Conservation (phyloP, 2,888 invertebrate species). For the Coelopa pilipes region DNA sequence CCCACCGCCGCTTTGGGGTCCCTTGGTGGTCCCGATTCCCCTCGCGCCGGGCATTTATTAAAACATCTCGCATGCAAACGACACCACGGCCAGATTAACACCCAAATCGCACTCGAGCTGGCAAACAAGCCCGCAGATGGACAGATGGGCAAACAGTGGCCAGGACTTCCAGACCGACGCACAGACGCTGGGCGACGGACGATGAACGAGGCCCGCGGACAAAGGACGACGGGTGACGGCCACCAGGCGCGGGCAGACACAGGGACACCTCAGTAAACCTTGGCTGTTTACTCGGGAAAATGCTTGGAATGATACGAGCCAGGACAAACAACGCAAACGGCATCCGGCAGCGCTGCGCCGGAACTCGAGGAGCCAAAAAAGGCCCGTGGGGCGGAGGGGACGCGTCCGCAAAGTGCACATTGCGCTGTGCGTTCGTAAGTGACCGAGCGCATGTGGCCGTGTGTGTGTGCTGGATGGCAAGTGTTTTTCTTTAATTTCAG, state of each 20-base stretch:
- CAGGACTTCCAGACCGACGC: not conserved
- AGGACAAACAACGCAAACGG: conserved; percentile 5
- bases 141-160: not conserved
- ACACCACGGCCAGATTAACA: conserved; percentile 24
- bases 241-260: not conserved
- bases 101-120: not conserved
- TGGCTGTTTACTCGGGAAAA: conserved; percentile 20
- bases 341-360: conserved; percentile 9
- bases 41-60: conserved; percentile 3
- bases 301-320: conserved; percentile 8
- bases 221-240: not conserved
- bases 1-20: too few relatives aligned
- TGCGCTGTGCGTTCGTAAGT: not conserved
- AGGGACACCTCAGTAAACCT: conserved; percentile 15
- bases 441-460: too few relatives aligned
- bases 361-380: not conserved
- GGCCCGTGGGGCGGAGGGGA: not conserved
- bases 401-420: conserved; percentile 6
- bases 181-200: not conserved
- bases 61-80: conserved; percentile 14
- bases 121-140: not conserved
- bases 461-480: conserved; percentile 28
- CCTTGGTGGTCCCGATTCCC: too few relatives aligned
- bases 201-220: not conserved
- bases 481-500: conserved; percentile 49